Evolutionary conservation across 1,140 invertebrate genomes (phyloP), one percentile per base, ranked within the genome.

Genomic region (honey bee (Apis mellifera)): DNA sequence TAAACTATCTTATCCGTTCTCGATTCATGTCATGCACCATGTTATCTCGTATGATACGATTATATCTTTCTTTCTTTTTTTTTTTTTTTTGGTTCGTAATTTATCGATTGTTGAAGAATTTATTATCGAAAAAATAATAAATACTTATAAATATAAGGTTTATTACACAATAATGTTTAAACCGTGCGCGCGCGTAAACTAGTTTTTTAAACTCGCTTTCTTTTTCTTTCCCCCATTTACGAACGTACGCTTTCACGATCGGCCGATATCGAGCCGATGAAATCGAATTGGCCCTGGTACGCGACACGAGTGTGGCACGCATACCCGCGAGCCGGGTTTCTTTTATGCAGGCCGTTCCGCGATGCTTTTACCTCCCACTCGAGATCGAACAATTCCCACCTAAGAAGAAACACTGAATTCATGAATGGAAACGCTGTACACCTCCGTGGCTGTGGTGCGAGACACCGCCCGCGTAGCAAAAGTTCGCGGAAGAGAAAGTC

Each of bases 401-500:
- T 76, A 32, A 21, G 69, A 83, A 57, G 84, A 77, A 81, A 83
- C 60, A 59, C 74, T 83, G 76, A 83, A 87, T 86, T 86, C 86
- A 87, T 87, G 84, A 87, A 87, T 87, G 84, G 86, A 86, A 87
- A 87, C 81, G 76, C 68, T 76, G 32, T 32, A 26, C 64, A 85
- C 74, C 85, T 86, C 71, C 71, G 55, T 48, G 71, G 7, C 65
- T n/a, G 52, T 26, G 62, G 60, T 23, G 74, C 68, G 84, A 78
- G 60, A 82, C 72, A 72, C 76, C 82, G 85, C 79, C 83, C 87
- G 87, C 83, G 85, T 87, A 83, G 32, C 73, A 52, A 87, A 89
- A 87, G 83, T 85, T 89, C 84, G 77, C 90, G 89, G 90, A 90
- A 90, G 90, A 88, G 90, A 90, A 90, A 90, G 90, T 90, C 78